These are phyloP conservation scores for Sciurus vulgaris DNA, from an alignment of 2,797 vertebrate genomes.

Conservation along the genomic window DNA sequence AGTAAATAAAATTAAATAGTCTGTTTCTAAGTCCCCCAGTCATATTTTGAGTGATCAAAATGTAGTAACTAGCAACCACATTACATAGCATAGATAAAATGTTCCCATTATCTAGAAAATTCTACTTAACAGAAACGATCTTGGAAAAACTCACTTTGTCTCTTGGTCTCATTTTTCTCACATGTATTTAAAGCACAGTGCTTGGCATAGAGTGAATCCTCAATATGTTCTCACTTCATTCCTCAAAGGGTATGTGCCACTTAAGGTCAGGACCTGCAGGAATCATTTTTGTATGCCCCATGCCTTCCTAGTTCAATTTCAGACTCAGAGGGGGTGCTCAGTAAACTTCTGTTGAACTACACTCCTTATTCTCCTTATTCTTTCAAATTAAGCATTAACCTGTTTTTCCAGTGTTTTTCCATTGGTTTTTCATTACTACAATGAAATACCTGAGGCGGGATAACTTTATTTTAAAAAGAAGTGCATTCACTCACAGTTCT, in stretches of 20 bases:
- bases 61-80: neutral
- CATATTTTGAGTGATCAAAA: neutral
- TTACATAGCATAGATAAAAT: neutral
- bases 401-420: neutral
- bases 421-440: neutral
- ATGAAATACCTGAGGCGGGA: neutral
- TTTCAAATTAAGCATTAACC: neutral
- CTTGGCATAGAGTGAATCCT: too few species aligned
- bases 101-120: neutral
- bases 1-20: too few species aligned
- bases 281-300: neutral
- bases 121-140: neutral
- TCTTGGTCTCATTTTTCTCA: neutral
- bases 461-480: neutral
- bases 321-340: neutral
- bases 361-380: neutral
- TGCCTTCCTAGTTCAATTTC: neutral
- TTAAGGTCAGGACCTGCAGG: neutral
- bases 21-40: neutral
- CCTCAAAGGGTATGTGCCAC: neutral
- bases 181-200: too few species aligned
- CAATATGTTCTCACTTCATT: neutral
- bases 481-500: neutral
- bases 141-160: neutral
- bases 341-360: neutral